Conservation (phyloP, 2,888 invertebrate species). For the Horisme vitalbata region DNA sequence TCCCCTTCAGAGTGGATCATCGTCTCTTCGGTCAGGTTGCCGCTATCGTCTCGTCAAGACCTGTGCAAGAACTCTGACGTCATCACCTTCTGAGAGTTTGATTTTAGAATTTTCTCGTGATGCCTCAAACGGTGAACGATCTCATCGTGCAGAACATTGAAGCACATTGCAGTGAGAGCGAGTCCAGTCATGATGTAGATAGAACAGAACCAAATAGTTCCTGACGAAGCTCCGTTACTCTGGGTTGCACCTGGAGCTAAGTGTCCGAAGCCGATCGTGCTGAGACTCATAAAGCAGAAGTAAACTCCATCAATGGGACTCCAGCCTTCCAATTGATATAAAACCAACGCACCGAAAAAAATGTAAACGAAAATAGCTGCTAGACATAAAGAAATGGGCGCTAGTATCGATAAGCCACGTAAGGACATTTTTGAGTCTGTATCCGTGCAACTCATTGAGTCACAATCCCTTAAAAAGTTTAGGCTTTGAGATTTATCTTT, state of each 20-base stretch:
- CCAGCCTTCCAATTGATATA: constrained; percentile 97
- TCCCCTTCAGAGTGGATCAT: constrained; percentile 70
- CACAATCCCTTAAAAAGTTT: constrained; percentile 75
- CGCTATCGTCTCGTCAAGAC: constrained; percentile 77
- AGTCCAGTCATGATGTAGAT: constrained; percentile 94
- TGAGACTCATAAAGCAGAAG: constrained; percentile 97
- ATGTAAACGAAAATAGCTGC: constrained; percentile 96
- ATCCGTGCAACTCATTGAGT: constrained; percentile 84
- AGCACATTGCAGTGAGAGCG: constrained; percentile 95
- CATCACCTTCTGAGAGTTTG: constrained; percentile 62
- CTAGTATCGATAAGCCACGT: constrained; percentile 90
- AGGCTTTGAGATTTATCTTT: constrained; percentile 73
- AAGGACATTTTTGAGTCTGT: constrained; percentile 87
- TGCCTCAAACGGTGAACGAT: constrained; percentile 91
- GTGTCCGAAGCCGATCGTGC: constrained; percentile 95
- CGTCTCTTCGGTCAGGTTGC: constrained; percentile 69
- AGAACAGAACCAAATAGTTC: constrained; percentile 94
- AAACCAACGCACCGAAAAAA: constrained; percentile 93
- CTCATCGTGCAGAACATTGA: constrained; percentile 94
- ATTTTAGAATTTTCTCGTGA: constrained; percentile 70
- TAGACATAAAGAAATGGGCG: constrained; percentile 94
- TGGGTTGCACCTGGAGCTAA: constrained; percentile 88
- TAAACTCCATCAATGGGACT: constrained; percentile 94
- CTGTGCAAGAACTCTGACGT: constrained; percentile 72
- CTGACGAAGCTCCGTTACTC: constrained; percentile 76